Base-by-base conservation (phyloP, 1,140 invertebrate genomes). In the Sitobion miscanthi region DNA sequence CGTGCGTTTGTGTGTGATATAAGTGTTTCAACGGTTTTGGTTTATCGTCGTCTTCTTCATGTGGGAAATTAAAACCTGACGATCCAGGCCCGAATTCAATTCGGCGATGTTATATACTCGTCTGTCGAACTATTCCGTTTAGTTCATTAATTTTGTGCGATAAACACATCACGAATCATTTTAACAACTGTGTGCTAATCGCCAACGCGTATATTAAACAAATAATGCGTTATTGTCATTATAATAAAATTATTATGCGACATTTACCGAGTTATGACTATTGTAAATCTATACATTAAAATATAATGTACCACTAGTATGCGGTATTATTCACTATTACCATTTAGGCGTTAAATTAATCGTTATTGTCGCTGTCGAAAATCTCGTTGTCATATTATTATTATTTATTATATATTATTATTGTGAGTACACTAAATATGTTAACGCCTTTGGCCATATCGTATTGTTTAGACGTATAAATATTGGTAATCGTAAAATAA, bases 401-500 rank as follows among this genome's bases (percentile, higher is more conserved):
- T 86, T 20, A 47, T 45, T 86, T 20, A 47, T 45, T 23, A 86
- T 47, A 83, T 30, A 45, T 45, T 45, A 11, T 25, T 45, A 11
- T 25, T 45, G 45, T 30, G 45, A 42, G 35, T 45, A 25, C 83
- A 4, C 7, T 23, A 20, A 21, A 54, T 17, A 23, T 23, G 6
- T 21, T 8, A n/a, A 47, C 85, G 23, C 85, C 23, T 30, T 87
- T 87, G 45, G 47, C 47, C 17, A n/a, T 17, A n/a, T 52, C 14
- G 86, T 77, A 77, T 77, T 77, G 62, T 77, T 77, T 8, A 35
- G 62, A n/a, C 30, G 49, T 20, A 6, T 52, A 88, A 52, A 88
- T 11, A 88, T 88, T 14, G 86, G 30, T 88, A 88, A 88, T 88
- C 30, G 47, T 54, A 35, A 89, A 54, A 89, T 89, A 89, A 89